Evolutionary conservation across 2,113 vertebrate genomes (phyloP).

Genomic region (Castor canadensis): DNA sequence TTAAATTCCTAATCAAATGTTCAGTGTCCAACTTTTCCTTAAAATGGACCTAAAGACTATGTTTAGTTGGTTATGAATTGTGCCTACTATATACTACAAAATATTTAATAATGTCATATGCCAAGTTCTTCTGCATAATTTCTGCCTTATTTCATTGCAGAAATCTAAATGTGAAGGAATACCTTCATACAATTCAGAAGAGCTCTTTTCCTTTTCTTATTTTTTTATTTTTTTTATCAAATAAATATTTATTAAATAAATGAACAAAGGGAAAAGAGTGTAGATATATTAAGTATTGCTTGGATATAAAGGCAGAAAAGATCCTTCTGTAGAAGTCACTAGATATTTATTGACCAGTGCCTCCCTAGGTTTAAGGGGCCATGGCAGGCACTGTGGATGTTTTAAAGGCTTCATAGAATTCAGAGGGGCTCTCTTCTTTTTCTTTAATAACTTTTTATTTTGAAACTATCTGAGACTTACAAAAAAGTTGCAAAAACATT

Average conservation of each 20-base stretch:
- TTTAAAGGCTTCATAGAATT: background rate
- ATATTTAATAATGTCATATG: background rate
- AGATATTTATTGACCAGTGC: too few species aligned
- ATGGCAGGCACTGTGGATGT: too few species aligned
- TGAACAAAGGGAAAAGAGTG: too few species aligned
- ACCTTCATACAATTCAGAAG: background rate
- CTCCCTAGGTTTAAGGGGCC: too few species aligned
- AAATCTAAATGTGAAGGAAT: constrained; percentile 24
- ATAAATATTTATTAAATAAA: too few species aligned
- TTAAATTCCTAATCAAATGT: constrained; percentile 44
- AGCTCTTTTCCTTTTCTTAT: background rate
- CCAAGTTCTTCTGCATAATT: constrained; percentile 14
- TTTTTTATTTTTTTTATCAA: too few species aligned
- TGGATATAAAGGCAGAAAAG: too few species aligned
- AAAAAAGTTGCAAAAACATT: constrained; percentile 2
- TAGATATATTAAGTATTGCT: too few species aligned
- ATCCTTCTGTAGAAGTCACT: too few species aligned
- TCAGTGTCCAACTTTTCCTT: constrained; percentile 35
- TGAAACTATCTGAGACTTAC: constrained; percentile 9
- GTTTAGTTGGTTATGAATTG: constrained; percentile 14
- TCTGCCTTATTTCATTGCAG: background rate
- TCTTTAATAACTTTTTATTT: constrained; percentile 10
- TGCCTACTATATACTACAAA: background rate
- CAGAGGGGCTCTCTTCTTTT: background rate
- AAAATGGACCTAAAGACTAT: background rate